phyloP scores from a whole-genome alignment of 2,797 vertebrate species.

The Harpagifer antarcticus region DNA sequence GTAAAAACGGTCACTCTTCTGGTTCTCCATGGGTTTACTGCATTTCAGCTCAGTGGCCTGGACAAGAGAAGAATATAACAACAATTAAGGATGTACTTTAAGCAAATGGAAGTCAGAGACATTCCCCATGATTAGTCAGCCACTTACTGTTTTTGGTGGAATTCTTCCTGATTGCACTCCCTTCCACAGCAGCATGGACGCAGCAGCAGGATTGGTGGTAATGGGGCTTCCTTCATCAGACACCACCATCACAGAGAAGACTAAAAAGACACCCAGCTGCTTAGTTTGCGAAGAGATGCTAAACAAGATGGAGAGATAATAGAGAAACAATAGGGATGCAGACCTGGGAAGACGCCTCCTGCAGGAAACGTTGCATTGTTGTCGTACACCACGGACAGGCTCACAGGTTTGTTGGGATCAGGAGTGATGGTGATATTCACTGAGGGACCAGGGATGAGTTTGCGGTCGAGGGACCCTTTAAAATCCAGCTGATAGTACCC shows the following conservation, averaged over 20 bases:
- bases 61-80: slow-evolving; percentile 30
- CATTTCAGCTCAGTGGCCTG: slow-evolving; percentile 87
- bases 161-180: slow-evolving; percentile 42
- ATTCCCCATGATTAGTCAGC: not conserved
- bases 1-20: slow-evolving; percentile 88
- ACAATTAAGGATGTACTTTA: not conserved
- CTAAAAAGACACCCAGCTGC: slow-evolving; percentile 72
- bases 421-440: slow-evolving; percentile 89
- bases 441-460: slow-evolving; percentile 80
- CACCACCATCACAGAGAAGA: slow-evolving; percentile 90
- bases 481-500: slow-evolving; percentile 87
- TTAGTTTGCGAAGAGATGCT: slow-evolving; percentile 1
- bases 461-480: slow-evolving; percentile 81
- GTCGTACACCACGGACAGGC: slow-evolving; percentile 86
- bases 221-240: slow-evolving; percentile 90
- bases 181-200: slow-evolving; percentile 91
- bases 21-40: slow-evolving; percentile 87
- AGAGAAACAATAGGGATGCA: slow-evolving; percentile 32
- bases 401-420: slow-evolving; percentile 89
- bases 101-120: not conserved
- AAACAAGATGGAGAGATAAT: not conserved
- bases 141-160: slow-evolving; percentile 82
- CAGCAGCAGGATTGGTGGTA: slow-evolving; percentile 82
- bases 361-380: slow-evolving; percentile 80
- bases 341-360: slow-evolving; percentile 90